Conservation (phyloP, 1,140 invertebrate species). For the Saccostrea echinata region DNA sequence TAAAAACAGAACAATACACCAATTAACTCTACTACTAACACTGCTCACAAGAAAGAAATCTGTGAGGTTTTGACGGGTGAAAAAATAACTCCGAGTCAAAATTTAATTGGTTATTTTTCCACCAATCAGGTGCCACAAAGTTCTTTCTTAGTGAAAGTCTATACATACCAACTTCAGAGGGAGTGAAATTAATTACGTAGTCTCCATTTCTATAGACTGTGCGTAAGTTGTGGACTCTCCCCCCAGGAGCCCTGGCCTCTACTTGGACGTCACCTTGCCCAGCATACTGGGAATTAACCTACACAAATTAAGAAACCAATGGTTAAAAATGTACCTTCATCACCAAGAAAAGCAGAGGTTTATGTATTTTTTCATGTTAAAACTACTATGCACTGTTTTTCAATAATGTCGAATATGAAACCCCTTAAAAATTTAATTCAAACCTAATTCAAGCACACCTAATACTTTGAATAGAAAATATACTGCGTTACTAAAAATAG, state of each 20-base stretch:
- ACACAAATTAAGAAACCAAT: background rate
- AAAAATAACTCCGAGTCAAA: slow-evolving; percentile 28
- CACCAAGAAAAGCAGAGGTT: no score
- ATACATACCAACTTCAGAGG: slow-evolving; percentile 91
- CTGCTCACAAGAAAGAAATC: slow-evolving; percentile 33
- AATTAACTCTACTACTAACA: background rate
- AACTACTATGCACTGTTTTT: no score
- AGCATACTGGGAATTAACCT: slow-evolving; percentile 85
- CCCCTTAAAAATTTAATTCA: no score
- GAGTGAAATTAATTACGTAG: slow-evolving; percentile 96
- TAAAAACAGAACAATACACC: background rate
- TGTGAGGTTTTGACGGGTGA: slow-evolving; percentile 21
- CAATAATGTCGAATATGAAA: no score
- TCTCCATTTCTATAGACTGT: slow-evolving; percentile 87
- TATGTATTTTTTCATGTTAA: no score
- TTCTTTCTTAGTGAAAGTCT: slow-evolving; percentile 26
- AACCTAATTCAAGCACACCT: no score
- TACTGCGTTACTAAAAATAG: background rate
- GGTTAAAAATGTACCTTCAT: no score
- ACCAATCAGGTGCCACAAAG: slow-evolving; percentile 45
- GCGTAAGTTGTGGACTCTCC: slow-evolving; percentile 86
- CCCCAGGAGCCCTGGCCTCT: slow-evolving; percentile 92
- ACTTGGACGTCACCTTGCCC: slow-evolving; percentile 91
- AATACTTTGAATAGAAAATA: no score
- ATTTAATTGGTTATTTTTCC: slow-evolving; percentile 50